Evolutionary conservation across 2,113 vertebrate genomes (phyloP).

Genomic region (Castor canadensis): DNA sequence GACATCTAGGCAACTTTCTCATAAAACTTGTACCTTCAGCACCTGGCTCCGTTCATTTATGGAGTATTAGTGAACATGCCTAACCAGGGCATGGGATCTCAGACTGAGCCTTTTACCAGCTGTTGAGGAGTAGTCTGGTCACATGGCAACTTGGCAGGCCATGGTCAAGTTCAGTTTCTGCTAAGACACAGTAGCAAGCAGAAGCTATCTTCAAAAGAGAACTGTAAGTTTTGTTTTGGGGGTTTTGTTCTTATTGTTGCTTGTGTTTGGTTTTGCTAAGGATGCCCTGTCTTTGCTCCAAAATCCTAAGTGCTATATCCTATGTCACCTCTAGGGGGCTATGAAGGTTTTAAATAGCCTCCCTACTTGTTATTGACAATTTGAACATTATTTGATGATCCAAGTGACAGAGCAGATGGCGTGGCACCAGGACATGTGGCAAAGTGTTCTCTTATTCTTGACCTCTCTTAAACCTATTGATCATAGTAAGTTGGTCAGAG

Average conservation of each 20-base stretch:
- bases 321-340: no score
- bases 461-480: background rate
- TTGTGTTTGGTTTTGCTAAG: no score
- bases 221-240: background rate
- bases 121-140: background rate
- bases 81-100: accelerated
- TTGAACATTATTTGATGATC: background rate
- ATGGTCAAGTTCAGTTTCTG: background rate
- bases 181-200: background rate
- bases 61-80: accelerated
- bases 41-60: background rate
- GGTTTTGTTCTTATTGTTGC: background rate
- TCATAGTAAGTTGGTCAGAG: background rate
- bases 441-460: background rate
- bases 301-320: background rate
- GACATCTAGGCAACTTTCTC: background rate
- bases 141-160: background rate
- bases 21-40: accelerated
- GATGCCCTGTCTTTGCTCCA: background rate
- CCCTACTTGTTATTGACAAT: background rate
- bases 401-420: background rate
- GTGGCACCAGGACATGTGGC: background rate
- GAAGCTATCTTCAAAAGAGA: background rate
- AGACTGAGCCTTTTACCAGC: no score
- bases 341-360: background rate